Percentiles rank a stretch among this genome's conserved stretches.
phyloP scores from a whole-genome alignment of 2,888 invertebrate genomes.

The Lingula anatina region DNA sequence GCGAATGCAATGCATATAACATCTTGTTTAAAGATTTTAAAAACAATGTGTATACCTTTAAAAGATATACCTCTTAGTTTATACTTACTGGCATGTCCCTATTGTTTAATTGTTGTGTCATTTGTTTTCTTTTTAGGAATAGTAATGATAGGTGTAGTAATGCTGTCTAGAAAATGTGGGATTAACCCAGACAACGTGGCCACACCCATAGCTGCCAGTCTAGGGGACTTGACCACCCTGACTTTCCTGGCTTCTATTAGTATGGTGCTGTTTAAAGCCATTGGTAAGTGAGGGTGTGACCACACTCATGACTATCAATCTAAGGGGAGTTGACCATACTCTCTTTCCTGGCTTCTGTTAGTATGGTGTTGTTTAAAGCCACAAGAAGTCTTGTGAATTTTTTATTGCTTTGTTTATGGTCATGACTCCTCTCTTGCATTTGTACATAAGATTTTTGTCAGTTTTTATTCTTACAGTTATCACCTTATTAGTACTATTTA shows the following conservation, averaged over 20 bases:
- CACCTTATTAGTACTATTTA: no score
- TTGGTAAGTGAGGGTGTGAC: conserved; percentile 16
- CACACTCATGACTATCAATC: background rate
- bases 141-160: conserved; percentile 80
- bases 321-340: conserved; percentile 53
- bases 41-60: no score
- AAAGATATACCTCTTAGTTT: no score
- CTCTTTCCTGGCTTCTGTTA: conserved; percentile 72
- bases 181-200: conserved; percentile 92
- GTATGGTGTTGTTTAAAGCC: conserved; percentile 29
- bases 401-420: no score
- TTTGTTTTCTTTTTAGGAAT: conserved; percentile 26
- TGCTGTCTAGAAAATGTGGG: conserved; percentile 69
- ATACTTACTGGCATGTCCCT: background rate
- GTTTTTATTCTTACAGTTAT: no score
- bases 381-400: no score
- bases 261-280: conserved; percentile 29
- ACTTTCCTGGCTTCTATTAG: conserved; percentile 72
- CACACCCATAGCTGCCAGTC: conserved; percentile 85
- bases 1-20: no score
- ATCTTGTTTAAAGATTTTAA: no score
- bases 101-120: background rate
- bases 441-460: no score
- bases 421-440: no score
- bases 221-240: conserved; percentile 84